Base-by-base conservation (phyloP, 2,888 invertebrate genomes). In the Plebejus melissa region DNA sequence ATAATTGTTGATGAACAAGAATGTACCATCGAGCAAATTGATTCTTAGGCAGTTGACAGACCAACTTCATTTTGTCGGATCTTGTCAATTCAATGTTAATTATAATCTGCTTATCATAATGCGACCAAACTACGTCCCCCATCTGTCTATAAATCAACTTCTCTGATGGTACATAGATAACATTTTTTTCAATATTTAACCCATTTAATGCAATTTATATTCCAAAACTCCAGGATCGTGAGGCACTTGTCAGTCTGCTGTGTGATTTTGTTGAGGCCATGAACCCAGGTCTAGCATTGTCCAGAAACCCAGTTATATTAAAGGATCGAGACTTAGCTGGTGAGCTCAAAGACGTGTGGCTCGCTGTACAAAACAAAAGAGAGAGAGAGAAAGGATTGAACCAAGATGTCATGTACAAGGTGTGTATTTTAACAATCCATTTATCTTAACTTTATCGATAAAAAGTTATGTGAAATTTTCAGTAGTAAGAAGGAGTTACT, bases 301-400 rank as follows among this genome's bases (percentile, higher is more conserved):
- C 94, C 41, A 91, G 96, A 82, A 86, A 81, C n/a, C 95, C 95
- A 2, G 84, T 94, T 16, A 95, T 96, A 79, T 84, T 96, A 50
- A 95, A 95, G 81, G 96, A 96, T 82, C 90, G 96, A 38, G 96
- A 96, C 84, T 91, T 96, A 77, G 95, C 96, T 0, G 96, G 96
- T 0, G 96, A 96, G 84, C 86, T 96, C 36, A 96, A 96, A 83
- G 96, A 96, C 83, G 95, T 96, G 1, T 96, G 96, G 96, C 94
- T 95, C 28, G 95, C 95, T 0, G 96, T 96, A 2, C 96, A 96
- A 80, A 92, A 90, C 76, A 94, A 94, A 79, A 86, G 94, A 74
- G 95, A 95, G 76, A 80, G 94, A 58, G 95, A 95, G 79, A 94
- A 94, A 77, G 90, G 91, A 13, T 80, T 90, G 81, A 90, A 80